Evolutionary conservation across 2,888 invertebrate species (phyloP), one percentile per base, ranked within the genome.

Genomic region (Spodoptera littoralis): DNA sequence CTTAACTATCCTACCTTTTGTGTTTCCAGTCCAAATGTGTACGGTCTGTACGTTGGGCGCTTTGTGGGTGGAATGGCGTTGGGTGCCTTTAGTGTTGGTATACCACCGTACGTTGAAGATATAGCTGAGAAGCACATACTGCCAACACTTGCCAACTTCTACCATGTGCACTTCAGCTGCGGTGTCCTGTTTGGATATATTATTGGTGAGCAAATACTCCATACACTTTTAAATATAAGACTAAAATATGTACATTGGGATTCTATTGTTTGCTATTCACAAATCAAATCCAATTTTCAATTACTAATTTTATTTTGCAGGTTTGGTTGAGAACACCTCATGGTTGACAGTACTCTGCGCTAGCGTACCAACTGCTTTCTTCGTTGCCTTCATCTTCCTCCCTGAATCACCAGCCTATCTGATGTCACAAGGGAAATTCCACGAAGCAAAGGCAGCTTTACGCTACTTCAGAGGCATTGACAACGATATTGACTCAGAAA

Each of bases 341-440:
- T 92, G 93, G 91, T 76, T 93, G 2, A 91, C 92, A 22, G 81
- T 94, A 2, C 86, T 95, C 4, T 91, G 90, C 50, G 91, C 93
- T 1, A 89, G 87, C 50, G 84, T 95, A 52, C 95, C 95, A 0
- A 85, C 92, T 3, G 87, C 90, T 1, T 95, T 91, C 79, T 95
- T 95, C 81, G 74, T 93, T 1, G 92, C 91, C 1, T 95, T 96
- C 83, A 93, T 95, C n/a, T 95, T 96, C 68, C 93, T 97, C 64
- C 97, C 97, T 0, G 97, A 97, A 86, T 96, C 97, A 0, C 97
- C 97, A 0, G 93, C 96, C 4, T 96, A 96, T 84, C 88, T 96
- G 42, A 89, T 95, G 82, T 93, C 95, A 9, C 95, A 95, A 77
- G 95, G 95, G 4, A 94, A 95, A 76, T 87, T 85, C 45, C 86